Base-by-base conservation (phyloP, 2,113 vertebrate species). In the Pelecanoides urinatrix region DNA sequence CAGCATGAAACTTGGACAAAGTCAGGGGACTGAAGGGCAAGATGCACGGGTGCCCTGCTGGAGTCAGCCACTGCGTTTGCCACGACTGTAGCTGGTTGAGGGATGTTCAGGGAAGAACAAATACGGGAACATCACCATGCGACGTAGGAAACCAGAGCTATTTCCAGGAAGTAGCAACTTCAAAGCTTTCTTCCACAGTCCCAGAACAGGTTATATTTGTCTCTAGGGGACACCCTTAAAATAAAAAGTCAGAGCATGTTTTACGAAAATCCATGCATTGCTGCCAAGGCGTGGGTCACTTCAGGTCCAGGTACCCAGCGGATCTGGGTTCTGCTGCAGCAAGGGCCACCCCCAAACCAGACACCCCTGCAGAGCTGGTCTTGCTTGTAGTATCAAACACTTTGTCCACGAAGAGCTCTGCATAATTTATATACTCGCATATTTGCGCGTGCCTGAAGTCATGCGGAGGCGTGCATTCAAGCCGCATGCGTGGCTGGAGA, bases 341-440 rank as follows among this genome's bases (percentile, higher is more conserved):
- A 9, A 45, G 70, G 34, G 30, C 36, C 56, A 22, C 50, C 92
- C 68, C 34, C 42, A 50, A 18, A n/a, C 21, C 87, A 73, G 66
- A 6, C 49, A 7, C 11, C 72, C 55, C 38, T 22, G 40, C 52
- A 25, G 78, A 92, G 71, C 55, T 11, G 81, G 45, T 12, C 67
- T 3, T 53, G 17, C 36, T 63, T 14, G 66, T 2, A 21, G 50
- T 2, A 2, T 2, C 6, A 0, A 3, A 15, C 7, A 1, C 9
- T 18, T 15, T 13, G 14, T 16, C 59, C 44, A 9, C 4, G 6
- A 62, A 26, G 62, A 66, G 50, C 67, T 77, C 53, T 19, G 71
- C 7, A 0, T 13, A 1, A 7, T 1, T 18, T 7, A 4, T 1
- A 3, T 6, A 2, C 40, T 10, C 14, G 1, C 2, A 0, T 4